Evolutionary conservation across 1,140 invertebrate genomes (phyloP), one percentile per base, ranked within the genome.

Genomic region (Lasaia peninsularis): DNA sequence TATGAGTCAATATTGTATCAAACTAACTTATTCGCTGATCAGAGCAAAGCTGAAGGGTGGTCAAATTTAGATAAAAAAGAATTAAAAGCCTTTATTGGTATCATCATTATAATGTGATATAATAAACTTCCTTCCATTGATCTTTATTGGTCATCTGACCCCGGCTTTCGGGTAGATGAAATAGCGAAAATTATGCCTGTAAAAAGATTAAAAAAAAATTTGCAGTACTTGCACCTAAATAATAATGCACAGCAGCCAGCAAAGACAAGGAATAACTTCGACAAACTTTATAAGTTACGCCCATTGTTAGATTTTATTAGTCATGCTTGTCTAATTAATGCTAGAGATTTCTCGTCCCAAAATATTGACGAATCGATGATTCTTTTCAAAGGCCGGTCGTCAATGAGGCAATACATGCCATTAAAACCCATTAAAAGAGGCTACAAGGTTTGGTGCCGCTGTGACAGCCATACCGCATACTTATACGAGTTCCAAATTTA

Each of bases 391-490:
- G 73, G 71, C 16, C 51, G 69, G 12, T 69, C 54, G 53, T 56
- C 53, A 2, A 55, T 89, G 48, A 83, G 80, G 60, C 82, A 89
- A 58, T 90, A 88, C 58, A 77, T 75, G 53, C 80, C 82, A 31
- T 65, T 68, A 49, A 90, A 91, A 71, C 83, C 81, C 18, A 82
- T 85, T 16, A 90, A 90, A 71, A 61, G 85, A 65, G 86, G 79
- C 4, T 82, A 78, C 31, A 88, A 83, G 66, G 52, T 86, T 18
- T 90, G 87, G 79, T 28, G 24, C 14, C 12, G 64, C 12, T 37
- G 48, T 24, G 65, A 67, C 12, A 60, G 57, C 20, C n/a, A 10
- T 24, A 63, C 61, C 11, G 58, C 58, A 9, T 63, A 63, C 49
- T 11, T 63, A 10, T 63, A 59, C 18, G 4, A 56, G 10, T 63